Evolutionary conservation across 2,797 vertebrate genomes (phyloP).

Genomic region (Triplophysa bombifrons): DNA sequence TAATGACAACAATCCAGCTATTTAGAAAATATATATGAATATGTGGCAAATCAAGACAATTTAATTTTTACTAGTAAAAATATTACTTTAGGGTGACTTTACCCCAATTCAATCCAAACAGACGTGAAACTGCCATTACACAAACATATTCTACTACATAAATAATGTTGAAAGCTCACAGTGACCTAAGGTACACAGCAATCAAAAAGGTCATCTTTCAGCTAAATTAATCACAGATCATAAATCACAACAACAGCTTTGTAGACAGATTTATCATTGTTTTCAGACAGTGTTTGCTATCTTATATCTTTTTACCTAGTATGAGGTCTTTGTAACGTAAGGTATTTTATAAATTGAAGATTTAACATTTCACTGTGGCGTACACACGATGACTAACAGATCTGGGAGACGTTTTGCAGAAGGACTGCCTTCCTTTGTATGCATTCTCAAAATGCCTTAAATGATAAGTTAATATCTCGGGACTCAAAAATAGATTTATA

Average conservation of each 20-base stretch:
- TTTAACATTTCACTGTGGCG: not conserved
- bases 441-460: not conserved
- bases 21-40: not conserved
- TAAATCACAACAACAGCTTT: conserved; percentile 77
- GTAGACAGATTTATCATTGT: conserved; percentile 71
- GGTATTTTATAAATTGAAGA: not conserved
- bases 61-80: not conserved
- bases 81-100: not conserved
- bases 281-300: conserved; percentile 46
- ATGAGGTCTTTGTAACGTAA: not conserved
- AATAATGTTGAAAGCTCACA: conserved; percentile 54
- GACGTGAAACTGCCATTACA: not conserved
- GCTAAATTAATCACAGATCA: conserved; percentile 71
- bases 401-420: not conserved
- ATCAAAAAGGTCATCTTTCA: conserved; percentile 75
- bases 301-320: not conserved
- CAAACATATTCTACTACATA: conserved; percentile 8
- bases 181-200: conserved; percentile 68
- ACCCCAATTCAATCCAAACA: not conserved
- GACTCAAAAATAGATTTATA: not conserved
- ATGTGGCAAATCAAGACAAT: not conserved
- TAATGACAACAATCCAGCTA: not conserved
- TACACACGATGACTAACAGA: not conserved
- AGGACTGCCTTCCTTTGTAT: not conserved
- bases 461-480: not conserved